Conservation (phyloP, 2,113 vertebrate species). For the Nibea coibor region DNA sequence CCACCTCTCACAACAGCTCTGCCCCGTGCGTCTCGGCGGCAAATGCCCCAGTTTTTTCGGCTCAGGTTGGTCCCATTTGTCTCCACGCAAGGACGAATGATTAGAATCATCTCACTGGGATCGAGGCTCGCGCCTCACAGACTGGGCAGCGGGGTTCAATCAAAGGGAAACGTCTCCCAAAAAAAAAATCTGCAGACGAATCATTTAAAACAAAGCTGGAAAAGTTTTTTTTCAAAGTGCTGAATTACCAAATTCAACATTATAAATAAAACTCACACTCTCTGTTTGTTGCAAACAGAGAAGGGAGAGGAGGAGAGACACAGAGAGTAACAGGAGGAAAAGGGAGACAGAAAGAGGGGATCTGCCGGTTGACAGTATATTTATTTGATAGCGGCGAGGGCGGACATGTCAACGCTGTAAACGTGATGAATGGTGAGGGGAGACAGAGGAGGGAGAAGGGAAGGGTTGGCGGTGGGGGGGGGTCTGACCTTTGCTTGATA, state of each 20-base stretch:
- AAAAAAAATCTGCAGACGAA: background rate
- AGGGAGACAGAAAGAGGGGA: conserved; percentile 2
- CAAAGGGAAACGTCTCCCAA: background rate
- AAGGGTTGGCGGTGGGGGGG: background rate
- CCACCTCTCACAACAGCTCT: conserved; percentile 1
- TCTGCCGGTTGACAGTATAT: conserved; percentile 44
- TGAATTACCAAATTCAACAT: background rate
- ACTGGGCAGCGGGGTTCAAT: background rate
- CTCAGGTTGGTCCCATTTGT: conserved; percentile 20
- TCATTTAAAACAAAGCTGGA: background rate
- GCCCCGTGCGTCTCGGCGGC: background rate
- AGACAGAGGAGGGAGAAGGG: conserved; percentile 26
- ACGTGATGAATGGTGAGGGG: conserved; percentile 49
- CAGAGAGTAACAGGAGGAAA: background rate
- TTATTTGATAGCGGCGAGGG: conserved; percentile 55
- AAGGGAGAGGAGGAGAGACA: background rate
- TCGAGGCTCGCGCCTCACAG: background rate
- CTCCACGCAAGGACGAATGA: background rate
- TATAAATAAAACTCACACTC: background rate
- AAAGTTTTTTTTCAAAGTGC: background rate
- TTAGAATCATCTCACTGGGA: background rate
- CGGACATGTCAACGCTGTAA: conserved; percentile 51
- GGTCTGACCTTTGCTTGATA: conserved; percentile 47
- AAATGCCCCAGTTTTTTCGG: conserved; percentile 4
- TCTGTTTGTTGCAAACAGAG: background rate